Percentiles rank a stretch among this genome's conserved stretches.
Conservation (phyloP, 1,140 invertebrate genomes). For the Bathynomus jamesi region DNA sequence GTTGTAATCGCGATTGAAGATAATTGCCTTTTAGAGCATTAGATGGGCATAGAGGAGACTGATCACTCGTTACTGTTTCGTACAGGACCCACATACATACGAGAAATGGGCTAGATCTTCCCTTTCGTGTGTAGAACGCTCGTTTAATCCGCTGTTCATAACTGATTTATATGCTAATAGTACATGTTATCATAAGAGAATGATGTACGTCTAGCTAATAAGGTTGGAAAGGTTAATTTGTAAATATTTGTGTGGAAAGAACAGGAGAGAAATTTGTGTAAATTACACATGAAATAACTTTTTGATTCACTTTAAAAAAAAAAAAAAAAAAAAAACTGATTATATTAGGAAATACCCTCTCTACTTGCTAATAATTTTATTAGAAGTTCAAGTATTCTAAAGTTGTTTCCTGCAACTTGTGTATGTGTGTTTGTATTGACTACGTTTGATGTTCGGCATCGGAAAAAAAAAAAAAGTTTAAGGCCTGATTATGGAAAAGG, state of each 20-base stretch:
- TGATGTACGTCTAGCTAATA: background rate
- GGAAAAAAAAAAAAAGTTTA: background rate
- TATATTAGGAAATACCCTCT: background rate
- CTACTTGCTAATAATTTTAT: background rate
- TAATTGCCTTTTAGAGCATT: background rate
- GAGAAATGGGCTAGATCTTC: too few species aligned
- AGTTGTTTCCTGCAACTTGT: background rate
- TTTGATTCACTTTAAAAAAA: too few species aligned
- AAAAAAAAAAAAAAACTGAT: background rate
- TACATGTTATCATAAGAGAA: background rate
- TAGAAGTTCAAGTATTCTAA: background rate
- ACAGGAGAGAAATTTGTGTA: background rate
- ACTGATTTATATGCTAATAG: background rate
- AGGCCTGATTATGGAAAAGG: background rate
- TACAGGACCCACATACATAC: background rate
- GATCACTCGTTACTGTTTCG: background rate
- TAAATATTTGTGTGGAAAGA: background rate
- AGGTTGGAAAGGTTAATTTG: background rate
- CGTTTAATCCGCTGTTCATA: too few species aligned
- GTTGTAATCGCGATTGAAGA: too few species aligned
- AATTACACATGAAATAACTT: background rate
- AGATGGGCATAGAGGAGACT: background rate
- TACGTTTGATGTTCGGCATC: background rate
- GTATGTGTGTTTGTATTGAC: background rate
- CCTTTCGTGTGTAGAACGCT: too few species aligned